phyloP scores from a whole-genome alignment of 2,797 vertebrate species.

The Alcedo atthis region DNA sequence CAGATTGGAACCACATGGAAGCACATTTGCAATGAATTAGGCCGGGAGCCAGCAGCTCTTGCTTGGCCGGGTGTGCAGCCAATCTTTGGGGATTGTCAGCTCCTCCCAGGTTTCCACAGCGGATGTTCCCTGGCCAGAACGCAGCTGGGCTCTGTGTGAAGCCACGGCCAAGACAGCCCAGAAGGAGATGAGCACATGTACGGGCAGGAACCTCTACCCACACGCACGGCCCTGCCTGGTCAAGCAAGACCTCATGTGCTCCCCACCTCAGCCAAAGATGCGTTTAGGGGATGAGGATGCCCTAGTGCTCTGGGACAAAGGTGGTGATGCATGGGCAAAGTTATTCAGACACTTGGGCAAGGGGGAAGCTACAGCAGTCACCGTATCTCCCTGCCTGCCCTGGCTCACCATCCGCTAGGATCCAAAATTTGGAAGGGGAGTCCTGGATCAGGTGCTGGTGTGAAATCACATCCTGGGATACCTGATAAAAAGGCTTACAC shows the following conservation, averaged over 20 bases:
- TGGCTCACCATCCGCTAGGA: background rate
- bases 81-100: conserved; percentile 76
- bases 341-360: background rate
- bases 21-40: conserved; percentile 75
- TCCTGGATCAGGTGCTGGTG: background rate
- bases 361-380: background rate
- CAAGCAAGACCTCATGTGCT: fast-evolving
- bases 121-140: conserved; percentile 91
- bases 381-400: background rate
- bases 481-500: background rate
- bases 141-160: conserved; percentile 89
- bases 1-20: conserved; percentile 79
- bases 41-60: conserved; percentile 71
- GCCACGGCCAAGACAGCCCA: conserved; percentile 83
- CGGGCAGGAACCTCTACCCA: background rate
- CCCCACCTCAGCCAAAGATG: background rate
- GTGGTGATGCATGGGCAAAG: fast-evolving
- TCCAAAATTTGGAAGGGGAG: background rate
- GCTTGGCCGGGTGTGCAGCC: conserved; percentile 71
- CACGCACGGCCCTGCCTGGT: background rate
- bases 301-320: background rate
- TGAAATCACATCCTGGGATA: background rate
- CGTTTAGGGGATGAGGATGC: background rate
- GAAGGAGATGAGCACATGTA: conserved; percentile 48
- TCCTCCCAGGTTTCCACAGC: conserved; percentile 81